Evolutionary conservation across 2,113 vertebrate genomes (phyloP).

Genomic region (Salminus brasiliensis): DNA sequence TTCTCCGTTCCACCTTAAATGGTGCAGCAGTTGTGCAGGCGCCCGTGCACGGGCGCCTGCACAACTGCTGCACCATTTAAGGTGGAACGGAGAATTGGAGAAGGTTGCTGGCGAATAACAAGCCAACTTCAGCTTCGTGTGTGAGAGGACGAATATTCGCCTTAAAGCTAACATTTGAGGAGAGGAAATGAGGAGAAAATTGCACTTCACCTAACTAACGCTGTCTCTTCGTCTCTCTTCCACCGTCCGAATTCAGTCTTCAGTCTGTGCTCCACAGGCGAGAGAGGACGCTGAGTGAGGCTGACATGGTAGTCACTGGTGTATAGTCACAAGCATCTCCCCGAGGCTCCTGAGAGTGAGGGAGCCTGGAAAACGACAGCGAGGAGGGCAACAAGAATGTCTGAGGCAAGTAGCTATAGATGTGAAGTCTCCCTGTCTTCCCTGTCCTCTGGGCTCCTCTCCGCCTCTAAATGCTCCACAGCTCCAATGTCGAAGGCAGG

Average conservation of each 20-base stretch:
- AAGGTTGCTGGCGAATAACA: no score
- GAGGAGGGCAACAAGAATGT: no score
- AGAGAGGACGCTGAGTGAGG: constrained; percentile 25
- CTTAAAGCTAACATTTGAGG: neutral
- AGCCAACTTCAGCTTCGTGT: no score
- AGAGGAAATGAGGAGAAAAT: neutral
- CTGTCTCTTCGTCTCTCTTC: constrained; percentile 14
- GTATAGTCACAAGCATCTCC: constrained; percentile 17
- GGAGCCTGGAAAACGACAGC: neutral
- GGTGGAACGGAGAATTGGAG: no score
- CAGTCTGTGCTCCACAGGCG: constrained; percentile 45
- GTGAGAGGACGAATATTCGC: neutral
- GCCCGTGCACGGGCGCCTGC: no score
- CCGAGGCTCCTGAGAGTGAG: constrained; percentile 24
- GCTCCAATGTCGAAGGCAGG: neutral
- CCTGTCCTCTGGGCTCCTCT: constrained; percentile 30
- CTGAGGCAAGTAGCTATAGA: constrained; percentile 20
- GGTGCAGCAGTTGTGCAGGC: no score
- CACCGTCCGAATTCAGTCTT: constrained; percentile 6
- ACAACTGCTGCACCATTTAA: no score
- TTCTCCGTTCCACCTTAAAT: no score
- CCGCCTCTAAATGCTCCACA: constrained; percentile 20
- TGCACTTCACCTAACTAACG: constrained; percentile 40
- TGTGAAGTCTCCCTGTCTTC: constrained; percentile 31
- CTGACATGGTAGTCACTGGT: constrained; percentile 39